Evolutionary conservation across 1,140 invertebrate genomes (phyloP).

Genomic region (Atopsyche davidsoni): DNA sequence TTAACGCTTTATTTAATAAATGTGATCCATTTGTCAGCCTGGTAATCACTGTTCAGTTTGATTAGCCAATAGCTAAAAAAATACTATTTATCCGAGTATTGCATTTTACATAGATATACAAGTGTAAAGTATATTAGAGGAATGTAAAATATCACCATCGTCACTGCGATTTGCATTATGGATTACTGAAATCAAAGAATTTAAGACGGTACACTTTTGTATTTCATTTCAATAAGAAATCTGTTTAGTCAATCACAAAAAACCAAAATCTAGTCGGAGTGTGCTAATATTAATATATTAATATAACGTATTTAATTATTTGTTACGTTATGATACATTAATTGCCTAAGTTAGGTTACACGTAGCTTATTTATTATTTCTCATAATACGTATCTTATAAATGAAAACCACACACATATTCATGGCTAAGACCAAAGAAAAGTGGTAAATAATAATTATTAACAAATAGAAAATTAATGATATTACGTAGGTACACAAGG

Average conservation of each 20-base stretch:
- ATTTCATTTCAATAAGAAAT: too few relatives aligned
- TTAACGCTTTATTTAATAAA: too few relatives aligned
- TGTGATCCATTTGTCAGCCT: too few relatives aligned
- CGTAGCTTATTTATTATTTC: background rate
- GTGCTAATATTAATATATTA: conserved; percentile 26
- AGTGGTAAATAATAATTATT: conserved; percentile 1
- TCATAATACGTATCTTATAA: too few relatives aligned
- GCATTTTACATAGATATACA: background rate
- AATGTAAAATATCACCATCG: background rate
- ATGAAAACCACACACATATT: too few relatives aligned
- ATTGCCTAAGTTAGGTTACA: background rate
- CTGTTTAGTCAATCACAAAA: conserved; percentile 5
- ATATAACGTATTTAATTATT: conserved; percentile 2
- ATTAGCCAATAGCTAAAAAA: background rate
- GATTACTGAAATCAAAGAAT: background rate
- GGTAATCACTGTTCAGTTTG: background rate
- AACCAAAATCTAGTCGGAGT: conserved; percentile 25
- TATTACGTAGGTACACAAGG: too few relatives aligned
- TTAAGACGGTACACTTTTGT: background rate
- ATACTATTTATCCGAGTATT: background rate
- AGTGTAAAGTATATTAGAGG: background rate
- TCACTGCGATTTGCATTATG: background rate
- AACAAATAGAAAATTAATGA: too few relatives aligned
- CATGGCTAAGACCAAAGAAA: conserved; percentile 13
- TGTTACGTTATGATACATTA: conserved; percentile 1